Evolutionary conservation across 1,140 invertebrate species (phyloP).

Genomic region (Drosophila sulfurigaster): DNA sequence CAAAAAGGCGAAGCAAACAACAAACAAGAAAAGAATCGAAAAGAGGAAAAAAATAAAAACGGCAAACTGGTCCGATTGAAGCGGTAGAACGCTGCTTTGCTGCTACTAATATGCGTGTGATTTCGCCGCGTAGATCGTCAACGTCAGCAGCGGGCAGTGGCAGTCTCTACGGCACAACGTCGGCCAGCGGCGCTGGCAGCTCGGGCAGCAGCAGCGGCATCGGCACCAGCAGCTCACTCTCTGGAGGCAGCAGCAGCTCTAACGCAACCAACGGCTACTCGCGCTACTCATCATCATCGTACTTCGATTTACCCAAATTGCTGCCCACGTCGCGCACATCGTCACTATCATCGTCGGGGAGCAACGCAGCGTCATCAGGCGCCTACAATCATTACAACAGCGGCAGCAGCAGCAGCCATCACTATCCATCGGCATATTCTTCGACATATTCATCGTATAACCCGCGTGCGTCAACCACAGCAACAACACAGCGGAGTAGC

Average conservation of each 20-base stretch:
- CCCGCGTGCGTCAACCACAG: slow-evolving; percentile 45
- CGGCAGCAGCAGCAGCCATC: slow-evolving; percentile 29
- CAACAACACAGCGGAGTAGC: slow-evolving; percentile 52
- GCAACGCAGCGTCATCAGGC: slow-evolving; percentile 37
- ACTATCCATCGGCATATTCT: slow-evolving; percentile 68
- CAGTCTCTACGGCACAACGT: slow-evolving; percentile 81
- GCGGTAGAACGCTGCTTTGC: slow-evolving; percentile 65
- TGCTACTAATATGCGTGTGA: slow-evolving; percentile 84
- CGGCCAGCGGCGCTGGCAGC: slow-evolving; percentile 58
- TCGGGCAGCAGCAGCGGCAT: slow-evolving; percentile 38
- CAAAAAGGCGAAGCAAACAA: slow-evolving; percentile 6
- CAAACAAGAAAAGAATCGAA: neutral
- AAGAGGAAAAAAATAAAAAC: slow-evolving; percentile 33
- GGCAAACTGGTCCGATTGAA: slow-evolving; percentile 50
- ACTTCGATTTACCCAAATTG: slow-evolving; percentile 75
- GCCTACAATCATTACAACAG: slow-evolving; percentile 49
- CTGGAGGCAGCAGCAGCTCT: slow-evolving; percentile 32
- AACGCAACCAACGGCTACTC: slow-evolving; percentile 62
- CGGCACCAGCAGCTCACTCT: slow-evolving; percentile 39
- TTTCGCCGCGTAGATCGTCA: slow-evolving; percentile 84
- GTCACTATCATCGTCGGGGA: neutral
- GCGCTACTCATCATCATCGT: slow-evolving; percentile 54
- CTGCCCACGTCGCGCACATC: slow-evolving; percentile 51
- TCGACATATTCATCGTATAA: slow-evolving; percentile 54
- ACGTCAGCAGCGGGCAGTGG: slow-evolving; percentile 82